Percentiles rank a stretch among this genome's conserved stretches.
These are phyloP conservation scores for Macrosoma leucophasiata DNA, from an alignment of 2,888 invertebrate genomes.

Conservation along the genomic window DNA sequence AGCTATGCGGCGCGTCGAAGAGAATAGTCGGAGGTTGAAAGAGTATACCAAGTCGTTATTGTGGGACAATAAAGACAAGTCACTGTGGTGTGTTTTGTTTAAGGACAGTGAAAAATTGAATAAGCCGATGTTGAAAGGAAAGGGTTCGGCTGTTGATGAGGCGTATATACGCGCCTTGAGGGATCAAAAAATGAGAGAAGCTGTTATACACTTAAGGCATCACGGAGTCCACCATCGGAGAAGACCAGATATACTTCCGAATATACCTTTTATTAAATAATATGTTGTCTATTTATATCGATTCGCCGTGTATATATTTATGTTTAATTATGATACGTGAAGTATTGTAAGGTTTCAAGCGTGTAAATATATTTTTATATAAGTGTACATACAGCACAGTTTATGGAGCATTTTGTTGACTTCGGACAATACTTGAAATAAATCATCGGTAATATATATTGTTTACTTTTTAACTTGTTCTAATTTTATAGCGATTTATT, in stretches of 20 bases:
- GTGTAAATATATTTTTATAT: conserved; percentile 57
- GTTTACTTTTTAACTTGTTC: conserved; percentile 30
- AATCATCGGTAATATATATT: conserved; percentile 31
- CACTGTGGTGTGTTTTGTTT: conserved; percentile 71
- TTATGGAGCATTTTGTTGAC: conserved; percentile 47
- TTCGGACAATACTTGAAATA: conserved; percentile 53
- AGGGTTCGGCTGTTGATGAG: conserved; percentile 51
- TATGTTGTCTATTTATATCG: conserved; percentile 22
- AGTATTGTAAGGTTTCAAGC: conserved; percentile 37
- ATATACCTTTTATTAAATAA: conserved; percentile 55
- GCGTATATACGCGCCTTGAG: conserved; percentile 56
- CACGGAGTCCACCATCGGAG: conserved; percentile 60
- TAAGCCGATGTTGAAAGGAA: conserved; percentile 34
- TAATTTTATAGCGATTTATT: too few relatives aligned
- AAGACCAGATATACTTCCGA: conserved; percentile 52
- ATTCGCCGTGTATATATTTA: conserved; percentile 23
- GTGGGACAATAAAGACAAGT: conserved; percentile 72
- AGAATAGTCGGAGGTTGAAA: conserved; percentile 66
- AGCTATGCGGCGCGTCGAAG: conserved; percentile 70
- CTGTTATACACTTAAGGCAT: conserved; percentile 63
- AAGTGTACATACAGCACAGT: conserved; percentile 41
- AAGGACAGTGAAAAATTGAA: conserved; percentile 59
- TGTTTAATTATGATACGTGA: conserved; percentile 37
- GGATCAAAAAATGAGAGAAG: conserved; percentile 61
- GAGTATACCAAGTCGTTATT: conserved; percentile 69